These are phyloP conservation scores for Plagiodera versicolora DNA, from an alignment of 2,888 invertebrate species.

Conservation along the genomic window DNA sequence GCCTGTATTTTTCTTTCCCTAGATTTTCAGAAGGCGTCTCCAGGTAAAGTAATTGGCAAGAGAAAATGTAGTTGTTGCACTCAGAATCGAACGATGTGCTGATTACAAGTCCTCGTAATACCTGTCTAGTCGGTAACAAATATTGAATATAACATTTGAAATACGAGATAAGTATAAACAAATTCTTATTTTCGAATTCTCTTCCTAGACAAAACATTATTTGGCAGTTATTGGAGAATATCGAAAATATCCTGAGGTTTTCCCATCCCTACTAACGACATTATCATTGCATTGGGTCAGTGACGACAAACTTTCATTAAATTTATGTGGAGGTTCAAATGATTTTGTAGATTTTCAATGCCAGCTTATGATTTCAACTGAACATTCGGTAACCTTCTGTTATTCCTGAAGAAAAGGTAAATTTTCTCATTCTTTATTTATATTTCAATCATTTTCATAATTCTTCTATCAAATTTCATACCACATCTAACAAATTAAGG, in stretches of 20 bases:
- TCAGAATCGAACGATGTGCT: slow-evolving; percentile 24
- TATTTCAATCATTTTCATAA: too few relatives aligned
- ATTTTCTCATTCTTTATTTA: too few relatives aligned
- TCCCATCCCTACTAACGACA: neutral
- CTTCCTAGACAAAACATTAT: neutral
- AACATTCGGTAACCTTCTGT: too few relatives aligned
- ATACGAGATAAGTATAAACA: slow-evolving; percentile 25
- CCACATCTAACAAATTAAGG: too few relatives aligned
- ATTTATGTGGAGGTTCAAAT: too few relatives aligned
- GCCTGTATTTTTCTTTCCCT: slow-evolving; percentile 35
- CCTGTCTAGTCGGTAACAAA: slow-evolving; percentile 17
- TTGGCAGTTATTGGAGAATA: neutral
- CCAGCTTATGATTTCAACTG: too few relatives aligned
- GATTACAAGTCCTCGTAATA: slow-evolving; percentile 30
- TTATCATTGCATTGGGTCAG: too few relatives aligned
- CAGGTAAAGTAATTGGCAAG: slow-evolving; percentile 41
- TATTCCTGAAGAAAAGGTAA: too few relatives aligned
- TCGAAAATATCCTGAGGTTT: neutral
- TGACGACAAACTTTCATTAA: too few relatives aligned
- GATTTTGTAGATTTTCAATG: too few relatives aligned
- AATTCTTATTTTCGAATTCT: slow-evolving; percentile 5
- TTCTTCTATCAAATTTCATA: too few relatives aligned
- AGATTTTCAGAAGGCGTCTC: slow-evolving; percentile 44
- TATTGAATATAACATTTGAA: slow-evolving; percentile 14
- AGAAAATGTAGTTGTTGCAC: slow-evolving; percentile 21